A percentile compares a stretch with the other conserved stretches of the same genome.
Conservation (phyloP, 1,140 invertebrate genomes). For the Latrodectus geometricus region DNA sequence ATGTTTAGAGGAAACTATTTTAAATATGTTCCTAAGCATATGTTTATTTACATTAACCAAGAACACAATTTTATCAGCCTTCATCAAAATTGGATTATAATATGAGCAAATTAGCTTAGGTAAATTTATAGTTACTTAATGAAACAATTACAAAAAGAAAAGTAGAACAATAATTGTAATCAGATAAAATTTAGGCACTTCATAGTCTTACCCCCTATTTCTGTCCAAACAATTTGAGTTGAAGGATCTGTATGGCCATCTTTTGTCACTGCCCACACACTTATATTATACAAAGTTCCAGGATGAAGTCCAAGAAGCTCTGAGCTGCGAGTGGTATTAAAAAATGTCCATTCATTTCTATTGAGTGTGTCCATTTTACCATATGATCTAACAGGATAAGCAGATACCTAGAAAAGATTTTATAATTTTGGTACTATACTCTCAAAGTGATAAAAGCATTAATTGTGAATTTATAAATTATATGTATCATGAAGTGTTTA, state of each 20-base stretch:
- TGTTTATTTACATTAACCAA: no score
- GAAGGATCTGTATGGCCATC: conserved; percentile 74
- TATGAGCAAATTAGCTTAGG: no score
- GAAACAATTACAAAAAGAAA: no score
- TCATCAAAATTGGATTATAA: no score
- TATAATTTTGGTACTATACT: neutral
- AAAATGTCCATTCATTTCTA: conserved; percentile 68
- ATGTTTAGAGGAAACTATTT: no score
- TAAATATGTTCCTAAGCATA: no score
- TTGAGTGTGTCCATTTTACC: conserved; percentile 39
- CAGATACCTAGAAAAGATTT: conserved; percentile 31
- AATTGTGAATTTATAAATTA: neutral
- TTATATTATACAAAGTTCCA: conserved; percentile 79
- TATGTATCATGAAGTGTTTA: neutral
- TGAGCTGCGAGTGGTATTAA: conserved; percentile 68
- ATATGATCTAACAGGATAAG: conserved; percentile 51
- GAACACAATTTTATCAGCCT: no score
- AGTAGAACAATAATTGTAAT: no score
- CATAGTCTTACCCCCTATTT: conserved; percentile 72
- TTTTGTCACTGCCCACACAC: conserved; percentile 75
- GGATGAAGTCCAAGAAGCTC: conserved; percentile 76
- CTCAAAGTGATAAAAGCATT: neutral
- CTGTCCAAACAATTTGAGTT: conserved; percentile 74
- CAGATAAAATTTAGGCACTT: no score
- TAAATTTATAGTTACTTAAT: no score